Conservation (phyloP, 2,888 invertebrate species). For the Polyommatus iphigenia region DNA sequence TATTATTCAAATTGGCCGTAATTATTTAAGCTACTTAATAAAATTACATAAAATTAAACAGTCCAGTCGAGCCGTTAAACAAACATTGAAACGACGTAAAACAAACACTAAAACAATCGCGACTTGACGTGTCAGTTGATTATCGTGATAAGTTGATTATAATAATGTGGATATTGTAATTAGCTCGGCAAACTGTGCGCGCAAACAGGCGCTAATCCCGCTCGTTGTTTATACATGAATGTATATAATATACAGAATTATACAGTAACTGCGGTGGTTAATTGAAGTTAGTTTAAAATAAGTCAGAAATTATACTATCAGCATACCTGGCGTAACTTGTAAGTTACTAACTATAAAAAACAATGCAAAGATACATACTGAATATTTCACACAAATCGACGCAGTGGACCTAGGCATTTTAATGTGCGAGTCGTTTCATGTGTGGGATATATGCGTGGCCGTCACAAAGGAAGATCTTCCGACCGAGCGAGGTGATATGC, state of each 20-base stretch:
- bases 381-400: too few relatives aligned
- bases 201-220: slow-evolving; percentile 6
- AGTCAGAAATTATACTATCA: background rate
- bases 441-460: too few relatives aligned
- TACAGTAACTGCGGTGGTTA: background rate
- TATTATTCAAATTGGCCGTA: background rate
- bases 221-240: background rate
- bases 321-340: too few relatives aligned
- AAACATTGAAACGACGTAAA: slow-evolving; percentile 5
- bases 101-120: slow-evolving; percentile 13
- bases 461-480: too few relatives aligned
- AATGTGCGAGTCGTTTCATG: too few relatives aligned
- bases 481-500: too few relatives aligned
- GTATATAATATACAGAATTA: slow-evolving; percentile 5
- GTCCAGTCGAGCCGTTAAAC: background rate
- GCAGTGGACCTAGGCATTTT: too few relatives aligned
- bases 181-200: background rate
- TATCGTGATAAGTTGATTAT: slow-evolving; percentile 18
- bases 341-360: too few relatives aligned
- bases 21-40: background rate
- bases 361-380: too few relatives aligned
- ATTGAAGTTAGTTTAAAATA: background rate
- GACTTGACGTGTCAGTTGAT: background rate
- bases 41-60: background rate
- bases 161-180: slow-evolving; percentile 20